Evolutionary conservation across 2,797 vertebrate genomes (phyloP).

Genomic region (Pterois miles): DNA sequence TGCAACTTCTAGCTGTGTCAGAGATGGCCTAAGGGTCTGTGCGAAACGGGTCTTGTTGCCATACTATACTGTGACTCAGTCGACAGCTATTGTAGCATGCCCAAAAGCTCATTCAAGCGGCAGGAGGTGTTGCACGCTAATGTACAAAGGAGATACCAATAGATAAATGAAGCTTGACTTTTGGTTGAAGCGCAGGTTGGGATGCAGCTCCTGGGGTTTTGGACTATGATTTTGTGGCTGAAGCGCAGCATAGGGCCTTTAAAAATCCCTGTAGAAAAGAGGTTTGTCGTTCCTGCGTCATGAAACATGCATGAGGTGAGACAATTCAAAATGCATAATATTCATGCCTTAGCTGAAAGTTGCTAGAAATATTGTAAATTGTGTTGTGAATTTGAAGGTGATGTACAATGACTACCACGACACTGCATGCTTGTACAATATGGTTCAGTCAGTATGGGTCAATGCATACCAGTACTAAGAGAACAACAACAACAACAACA

Average conservation of each 20-base stretch:
- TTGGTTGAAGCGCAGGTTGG: constrained; percentile 1
- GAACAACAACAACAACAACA: too few species aligned
- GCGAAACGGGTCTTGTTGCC: constrained; percentile 11
- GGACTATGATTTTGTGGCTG: constrained; percentile 9
- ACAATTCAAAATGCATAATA: constrained; percentile 52
- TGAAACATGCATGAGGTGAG: constrained; percentile 67
- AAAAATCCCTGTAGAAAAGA: constrained; percentile 33
- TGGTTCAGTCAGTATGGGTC: neutral
- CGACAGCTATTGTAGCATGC: constrained; percentile 24
- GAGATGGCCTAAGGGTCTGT: neutral
- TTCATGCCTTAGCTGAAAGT: constrained; percentile 53
- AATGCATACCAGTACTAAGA: neutral
- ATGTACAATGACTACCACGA: neutral
- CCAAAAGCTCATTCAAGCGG: constrained; percentile 36
- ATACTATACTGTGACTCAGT: constrained; percentile 5
- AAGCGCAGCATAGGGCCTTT: neutral
- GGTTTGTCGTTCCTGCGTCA: constrained; percentile 46
- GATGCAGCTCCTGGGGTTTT: constrained; percentile 27
- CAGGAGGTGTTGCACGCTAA: constrained; percentile 37
- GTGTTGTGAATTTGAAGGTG: constrained; percentile 6
- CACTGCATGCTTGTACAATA: neutral
- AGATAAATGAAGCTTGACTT: constrained; percentile 47
- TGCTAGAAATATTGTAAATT: constrained; percentile 46
- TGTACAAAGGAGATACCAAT: neutral
- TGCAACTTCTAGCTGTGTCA: neutral